Base-by-base conservation (phyloP, 2,113 vertebrate genomes). In the Zapus hudsonius region DNA sequence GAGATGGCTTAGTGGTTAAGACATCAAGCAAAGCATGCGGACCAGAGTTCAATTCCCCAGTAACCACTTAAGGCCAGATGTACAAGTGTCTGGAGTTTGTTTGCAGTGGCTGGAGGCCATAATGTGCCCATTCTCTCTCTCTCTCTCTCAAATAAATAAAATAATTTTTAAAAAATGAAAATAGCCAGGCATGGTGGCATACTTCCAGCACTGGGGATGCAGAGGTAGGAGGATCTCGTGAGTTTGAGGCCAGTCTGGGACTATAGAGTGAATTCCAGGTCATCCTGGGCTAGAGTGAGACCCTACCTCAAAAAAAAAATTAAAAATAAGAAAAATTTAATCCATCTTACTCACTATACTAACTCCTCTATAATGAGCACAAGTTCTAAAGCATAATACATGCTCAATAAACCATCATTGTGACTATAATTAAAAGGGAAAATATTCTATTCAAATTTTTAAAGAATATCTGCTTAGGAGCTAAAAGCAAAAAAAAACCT, bases 381-480 rank as follows among this genome's bases (percentile, higher is more conserved):
- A 92, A 78, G 59, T 7, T 42, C 92, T 72, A 92, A 52, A 7
- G 27, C 19, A 44, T 27, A 87, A 38, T 81, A 80, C 90, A 78
- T 40, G 23, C 27, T 95, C 82, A 84, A 61, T 17, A 88, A 82
- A 52, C 76, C 59, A 72, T 52, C 42, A 36, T 5, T 85, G 29
- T 73, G 8, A 88, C 78, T 78, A 78, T 78, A 57, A 89, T 29
- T 63, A 94, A 72, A 88, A 27, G 44, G 44, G 11, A 85, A 27
- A 89, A 90, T 23, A 52, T 42, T 89, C 72, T 84, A 70, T 29
- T 20, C 52, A 90, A 92, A 79, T 4, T 92, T 29, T 52, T 52
- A 89, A 5, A 87, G 64, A 91, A 12, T 66, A 59, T 87, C 66
- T 91, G 66, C 33, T 76, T 83, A 63, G 11, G 25, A 84, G 66